These are phyloP conservation scores for Gnathonemus echidnorhynchus DNA, from an alignment of 2,113 vertebrate species.

Conservation along the genomic window DNA sequence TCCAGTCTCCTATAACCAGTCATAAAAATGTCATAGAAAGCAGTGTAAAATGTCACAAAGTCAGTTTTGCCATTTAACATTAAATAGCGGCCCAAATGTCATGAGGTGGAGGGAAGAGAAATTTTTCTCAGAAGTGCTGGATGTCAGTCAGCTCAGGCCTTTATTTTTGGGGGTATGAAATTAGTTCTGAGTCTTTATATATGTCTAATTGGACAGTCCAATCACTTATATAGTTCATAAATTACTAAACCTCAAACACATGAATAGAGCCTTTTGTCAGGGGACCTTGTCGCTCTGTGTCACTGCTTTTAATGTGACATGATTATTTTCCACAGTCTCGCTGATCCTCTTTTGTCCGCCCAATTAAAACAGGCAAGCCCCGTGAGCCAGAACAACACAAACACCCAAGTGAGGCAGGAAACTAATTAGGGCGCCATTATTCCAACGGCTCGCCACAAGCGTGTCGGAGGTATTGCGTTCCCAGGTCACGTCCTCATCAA, in stretches of 20 bases:
- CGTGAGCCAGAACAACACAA: neutral
- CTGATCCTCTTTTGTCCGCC: slow-evolving; percentile 3
- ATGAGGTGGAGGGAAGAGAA: neutral
- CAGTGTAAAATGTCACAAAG: slow-evolving; percentile 1
- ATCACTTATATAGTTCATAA: neutral
- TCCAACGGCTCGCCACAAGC: neutral
- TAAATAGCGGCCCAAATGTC: neutral
- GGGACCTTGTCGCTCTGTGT: neutral
- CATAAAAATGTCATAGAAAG: neutral
- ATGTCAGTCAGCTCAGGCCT: neutral
- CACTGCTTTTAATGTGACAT: neutral
- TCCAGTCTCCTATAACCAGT: neutral
- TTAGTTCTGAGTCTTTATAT: neutral
- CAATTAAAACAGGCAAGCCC: slow-evolving; percentile 23
- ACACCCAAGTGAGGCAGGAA: neutral
- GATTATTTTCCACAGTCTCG: neutral
- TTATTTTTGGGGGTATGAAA: neutral
- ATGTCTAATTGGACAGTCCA: neutral
- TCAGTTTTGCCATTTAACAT: neutral
- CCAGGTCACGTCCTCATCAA: neutral
- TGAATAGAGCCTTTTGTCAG: neutral
- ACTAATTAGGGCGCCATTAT: slow-evolving; percentile 15
- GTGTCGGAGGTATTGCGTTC: neutral
- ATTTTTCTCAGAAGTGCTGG: neutral
- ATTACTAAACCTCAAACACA: neutral